phyloP scores from a whole-genome alignment of 1,140 invertebrate species.

The Gryllus bimaculatus region DNA sequence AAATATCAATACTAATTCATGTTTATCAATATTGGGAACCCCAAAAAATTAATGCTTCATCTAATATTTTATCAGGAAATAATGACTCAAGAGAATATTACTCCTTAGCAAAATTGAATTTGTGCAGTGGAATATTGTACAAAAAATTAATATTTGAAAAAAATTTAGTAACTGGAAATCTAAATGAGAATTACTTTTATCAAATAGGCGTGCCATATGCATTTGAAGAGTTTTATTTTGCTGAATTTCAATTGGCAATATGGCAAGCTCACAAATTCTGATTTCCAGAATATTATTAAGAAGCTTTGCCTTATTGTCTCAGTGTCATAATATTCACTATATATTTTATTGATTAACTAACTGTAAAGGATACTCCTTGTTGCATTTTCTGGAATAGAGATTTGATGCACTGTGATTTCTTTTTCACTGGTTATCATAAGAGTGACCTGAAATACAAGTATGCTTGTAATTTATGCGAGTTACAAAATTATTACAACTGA shows the following conservation, averaged over 20 bases:
- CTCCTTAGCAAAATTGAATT: conserved; percentile 12
- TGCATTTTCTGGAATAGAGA: conserved; percentile 41
- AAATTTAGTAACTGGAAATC: conserved; percentile 25
- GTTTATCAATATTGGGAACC: no score
- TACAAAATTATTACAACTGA: no score
- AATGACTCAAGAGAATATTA: background rate
- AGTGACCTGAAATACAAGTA: conserved; percentile 46
- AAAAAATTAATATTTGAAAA: conserved; percentile 27
- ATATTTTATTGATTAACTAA: background rate
- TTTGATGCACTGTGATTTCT: conserved; percentile 45
- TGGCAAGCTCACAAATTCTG: no score
- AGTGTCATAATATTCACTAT: no score
- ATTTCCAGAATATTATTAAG: no score
- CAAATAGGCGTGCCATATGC: background rate
- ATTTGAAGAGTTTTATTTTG: background rate
- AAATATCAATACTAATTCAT: no score
- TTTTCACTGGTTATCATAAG: conserved; percentile 55
- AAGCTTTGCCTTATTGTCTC: no score
- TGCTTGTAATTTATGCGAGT: no score
- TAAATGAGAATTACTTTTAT: conserved; percentile 7
- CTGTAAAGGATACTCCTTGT: conserved; percentile 33
- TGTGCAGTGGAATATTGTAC: conserved; percentile 9
- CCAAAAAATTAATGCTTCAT: no score
- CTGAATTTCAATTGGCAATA: no score
- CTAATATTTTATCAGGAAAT: no score